These are phyloP conservation scores for Columbina picui DNA, from an alignment of 2,113 vertebrate species.

Conservation along the genomic window DNA sequence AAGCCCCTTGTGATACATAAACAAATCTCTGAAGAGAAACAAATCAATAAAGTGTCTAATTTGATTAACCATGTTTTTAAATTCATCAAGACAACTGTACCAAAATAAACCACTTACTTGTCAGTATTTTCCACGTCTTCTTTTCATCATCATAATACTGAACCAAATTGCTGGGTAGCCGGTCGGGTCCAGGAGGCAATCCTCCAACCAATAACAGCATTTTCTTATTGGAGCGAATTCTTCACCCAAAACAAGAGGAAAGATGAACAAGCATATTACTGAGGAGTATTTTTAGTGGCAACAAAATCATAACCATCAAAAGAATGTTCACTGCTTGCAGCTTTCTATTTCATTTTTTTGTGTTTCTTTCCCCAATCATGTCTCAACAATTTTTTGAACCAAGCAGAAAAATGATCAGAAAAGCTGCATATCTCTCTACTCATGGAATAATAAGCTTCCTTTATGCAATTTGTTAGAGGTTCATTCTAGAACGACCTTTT, in stretches of 20 bases:
- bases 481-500: conserved; percentile 87
- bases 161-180: conserved; percentile 98
- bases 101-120: conserved; percentile 88
- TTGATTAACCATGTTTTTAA: conserved; percentile 78
- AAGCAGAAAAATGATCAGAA: conserved; percentile 82
- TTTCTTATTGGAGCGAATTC: conserved; percentile 99
- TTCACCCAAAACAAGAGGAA: conserved; percentile 88
- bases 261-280: conserved; percentile 80
- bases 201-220: conserved; percentile 97
- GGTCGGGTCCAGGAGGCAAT: conserved; percentile 96
- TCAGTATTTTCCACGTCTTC: conserved; percentile 99
- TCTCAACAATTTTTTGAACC: conserved; percentile 80
- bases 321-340: conserved; percentile 78
- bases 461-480: conserved; percentile 87
- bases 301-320: conserved; percentile 80
- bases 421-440: conserved; percentile 76
- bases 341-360: conserved; percentile 79
- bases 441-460: conserved; percentile 82
- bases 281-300: conserved; percentile 77
- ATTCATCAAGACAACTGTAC: conserved; percentile 73
- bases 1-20: conserved; percentile 70
- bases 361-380: conserved; percentile 78
- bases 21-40: conserved; percentile 76
- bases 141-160: conserved; percentile 99
- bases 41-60: conserved; percentile 82